These are phyloP conservation scores for Agonum fuliginosum DNA, from an alignment of 2,888 invertebrate genomes.

Conservation along the genomic window DNA sequence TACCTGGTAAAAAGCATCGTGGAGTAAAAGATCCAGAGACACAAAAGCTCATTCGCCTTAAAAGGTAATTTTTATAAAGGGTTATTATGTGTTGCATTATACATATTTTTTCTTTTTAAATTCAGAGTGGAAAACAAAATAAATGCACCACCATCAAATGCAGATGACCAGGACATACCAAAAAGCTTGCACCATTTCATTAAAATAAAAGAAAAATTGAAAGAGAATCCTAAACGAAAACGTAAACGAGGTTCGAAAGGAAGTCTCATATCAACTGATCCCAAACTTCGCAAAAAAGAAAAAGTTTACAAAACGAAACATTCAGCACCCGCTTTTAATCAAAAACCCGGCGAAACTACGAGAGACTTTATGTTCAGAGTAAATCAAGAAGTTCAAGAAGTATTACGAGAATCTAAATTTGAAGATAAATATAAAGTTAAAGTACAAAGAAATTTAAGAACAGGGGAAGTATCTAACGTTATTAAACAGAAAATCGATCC, in stretches of 20 bases:
- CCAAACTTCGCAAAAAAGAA: conserved; percentile 58
- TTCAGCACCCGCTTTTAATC: conserved; percentile 75
- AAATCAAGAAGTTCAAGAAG: conserved; percentile 78
- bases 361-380: conserved; percentile 80
- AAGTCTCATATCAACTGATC: conserved; percentile 61
- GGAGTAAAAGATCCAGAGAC: conserved; percentile 86
- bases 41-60: conserved; percentile 79
- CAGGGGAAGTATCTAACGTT: conserved; percentile 73
- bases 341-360: conserved; percentile 78
- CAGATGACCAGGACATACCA: conserved; percentile 84
- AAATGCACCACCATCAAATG: conserved; percentile 83
- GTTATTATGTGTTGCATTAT: too few relatives aligned
- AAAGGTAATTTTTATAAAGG: conserved; percentile 78
- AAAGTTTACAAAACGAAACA: conserved; percentile 70
- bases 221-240: conserved; percentile 70
- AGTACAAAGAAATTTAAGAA: conserved; percentile 74
- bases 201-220: conserved; percentile 74
- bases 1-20: conserved; percentile 86
- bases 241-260: conserved; percentile 58
- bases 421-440: conserved; percentile 79
- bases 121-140: conserved; percentile 82
- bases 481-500: conserved; percentile 75
- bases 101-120: conserved; percentile 42
- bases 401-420: conserved; percentile 78
- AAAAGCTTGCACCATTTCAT: conserved; percentile 81